Base-by-base conservation (phyloP, 2,113 vertebrate species). In the Eonycteris spelaea region DNA sequence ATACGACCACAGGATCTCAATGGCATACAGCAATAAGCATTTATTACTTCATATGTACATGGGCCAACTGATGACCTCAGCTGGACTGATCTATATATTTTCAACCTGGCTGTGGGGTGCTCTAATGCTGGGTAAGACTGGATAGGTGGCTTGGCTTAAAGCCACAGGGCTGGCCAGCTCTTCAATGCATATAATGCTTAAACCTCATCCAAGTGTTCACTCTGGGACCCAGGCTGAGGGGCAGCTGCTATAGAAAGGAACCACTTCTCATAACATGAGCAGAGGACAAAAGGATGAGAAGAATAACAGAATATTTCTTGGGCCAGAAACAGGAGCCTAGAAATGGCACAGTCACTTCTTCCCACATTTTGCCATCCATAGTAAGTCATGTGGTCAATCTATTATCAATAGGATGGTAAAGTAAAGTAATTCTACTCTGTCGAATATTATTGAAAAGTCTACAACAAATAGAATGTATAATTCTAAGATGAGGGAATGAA, bases 81-180 rank as follows among this genome's bases (percentile, higher is more conserved):
- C 18, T n/a, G 14, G 57, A 19, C 28, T 73, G 21, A 28, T 7
- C 43, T 11, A 2, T 12, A 2, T 12, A 43, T 6, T 35, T 51
- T 45, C 65, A 24, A 21, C 7, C 33, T 70, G 87, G 28, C 40
- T 57, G 3, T 38, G 4, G n/a, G 2, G 2, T 35, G 15, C 7
- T 86, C 8, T 26, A 28, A 74, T 53, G 13, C 57, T 40, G 13
- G 38, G 6, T 22, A 3, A 4, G 4, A 14, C 35, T 67, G n/a
- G 5, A 6, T 61, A 21, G 19, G 26, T 51, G 22, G 7, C 16
- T 38, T 22, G 55, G 15, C 24, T 79, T 91, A 11, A 33, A 74
- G 7, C 80, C 22, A 3, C 18, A 33, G 26, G 7, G 10, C 19
- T 9, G 21, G 4, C 3, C 21, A 12, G 7, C 1, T n/a, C 6